Evolutionary conservation across 2,113 vertebrate species (phyloP).

Genomic region (Callaeas wilsoni): DNA sequence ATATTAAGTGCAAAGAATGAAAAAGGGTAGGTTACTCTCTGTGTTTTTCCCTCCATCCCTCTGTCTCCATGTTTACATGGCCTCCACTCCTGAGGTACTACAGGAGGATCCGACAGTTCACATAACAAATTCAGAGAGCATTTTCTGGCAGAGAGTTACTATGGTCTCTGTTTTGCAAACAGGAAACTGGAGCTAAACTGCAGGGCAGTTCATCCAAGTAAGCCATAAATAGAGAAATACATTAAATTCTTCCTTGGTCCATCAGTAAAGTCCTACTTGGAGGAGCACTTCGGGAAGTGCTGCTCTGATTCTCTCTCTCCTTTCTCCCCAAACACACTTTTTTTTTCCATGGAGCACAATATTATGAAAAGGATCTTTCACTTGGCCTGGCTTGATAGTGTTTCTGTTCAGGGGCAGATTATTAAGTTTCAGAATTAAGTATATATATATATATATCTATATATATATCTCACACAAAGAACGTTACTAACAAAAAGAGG

Average conservation of each 20-base stretch:
- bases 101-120: not conserved
- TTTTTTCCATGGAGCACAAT: not conserved
- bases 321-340: not conserved
- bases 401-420: conserved; percentile 25
- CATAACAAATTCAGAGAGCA: not conserved
- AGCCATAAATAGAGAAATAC: not conserved
- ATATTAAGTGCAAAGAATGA: not conserved
- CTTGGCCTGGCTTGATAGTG: not conserved
- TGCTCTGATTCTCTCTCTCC: not conserved
- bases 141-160: not conserved
- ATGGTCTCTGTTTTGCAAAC: not conserved
- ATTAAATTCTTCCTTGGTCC: not conserved
- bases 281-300: not conserved
- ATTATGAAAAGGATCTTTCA: not conserved
- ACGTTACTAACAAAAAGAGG: conserved; percentile 59
- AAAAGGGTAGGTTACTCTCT: not conserved
- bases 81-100: not conserved
- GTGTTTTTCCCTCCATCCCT: not conserved
- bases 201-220: not conserved
- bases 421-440: conserved; percentile 37
- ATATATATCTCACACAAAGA: conserved; percentile 63
- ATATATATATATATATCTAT: conserved; percentile 51
- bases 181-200: not conserved
- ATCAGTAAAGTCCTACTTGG: not conserved
- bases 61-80: not conserved